Conservation (phyloP, 2,113 vertebrate genomes). For the Heptranchias perlo region DNA sequence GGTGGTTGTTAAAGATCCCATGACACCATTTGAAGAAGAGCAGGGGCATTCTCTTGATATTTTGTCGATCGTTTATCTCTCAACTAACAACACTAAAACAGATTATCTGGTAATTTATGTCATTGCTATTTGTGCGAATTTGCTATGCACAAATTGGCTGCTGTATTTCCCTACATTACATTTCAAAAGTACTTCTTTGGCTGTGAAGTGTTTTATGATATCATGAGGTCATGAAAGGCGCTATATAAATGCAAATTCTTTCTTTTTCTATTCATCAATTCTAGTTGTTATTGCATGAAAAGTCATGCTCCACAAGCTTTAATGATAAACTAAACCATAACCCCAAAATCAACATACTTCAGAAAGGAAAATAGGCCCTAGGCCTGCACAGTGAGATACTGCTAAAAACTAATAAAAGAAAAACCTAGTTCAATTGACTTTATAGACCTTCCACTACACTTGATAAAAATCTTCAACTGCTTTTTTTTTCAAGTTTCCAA, state of each 20-base stretch:
- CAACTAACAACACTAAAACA: background rate
- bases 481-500: background rate
- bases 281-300: background rate
- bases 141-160: background rate
- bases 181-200: background rate
- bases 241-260: background rate
- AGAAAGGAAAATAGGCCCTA: background rate
- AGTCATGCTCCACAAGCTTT: background rate
- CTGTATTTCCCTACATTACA: background rate
- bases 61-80: background rate
- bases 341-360: background rate
- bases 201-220: background rate
- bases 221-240: background rate
- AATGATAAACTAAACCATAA: background rate
- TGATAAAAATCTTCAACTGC: background rate
- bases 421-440: background rate
- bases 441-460: background rate
- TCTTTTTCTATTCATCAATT: background rate
- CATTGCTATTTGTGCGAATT: background rate
- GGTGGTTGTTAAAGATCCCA: background rate
- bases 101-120: background rate
- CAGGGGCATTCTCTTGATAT: background rate
- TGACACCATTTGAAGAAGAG: background rate
- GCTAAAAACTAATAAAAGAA: slow-evolving; percentile 12
- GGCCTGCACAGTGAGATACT: background rate